Evolutionary conservation across 2,113 vertebrate genomes (phyloP).

Genomic region (Cebidichthys violaceus): DNA sequence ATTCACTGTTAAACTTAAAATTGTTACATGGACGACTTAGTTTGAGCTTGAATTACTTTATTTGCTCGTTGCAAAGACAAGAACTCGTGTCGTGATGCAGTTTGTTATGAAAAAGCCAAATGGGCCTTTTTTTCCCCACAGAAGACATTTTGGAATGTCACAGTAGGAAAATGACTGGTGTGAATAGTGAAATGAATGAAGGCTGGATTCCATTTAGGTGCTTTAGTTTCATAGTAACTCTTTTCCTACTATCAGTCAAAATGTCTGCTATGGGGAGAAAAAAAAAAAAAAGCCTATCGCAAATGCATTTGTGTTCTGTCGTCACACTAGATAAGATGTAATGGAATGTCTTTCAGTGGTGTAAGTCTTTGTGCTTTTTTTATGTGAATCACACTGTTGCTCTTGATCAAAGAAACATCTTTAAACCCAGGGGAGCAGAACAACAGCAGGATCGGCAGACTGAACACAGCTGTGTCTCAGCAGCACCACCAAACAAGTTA

Average conservation of each 20-base stretch:
- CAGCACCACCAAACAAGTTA: slow-evolving; percentile 49
- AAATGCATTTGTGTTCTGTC: slow-evolving; percentile 4
- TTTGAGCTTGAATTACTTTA: slow-evolving; percentile 31
- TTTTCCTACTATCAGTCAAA: not conserved
- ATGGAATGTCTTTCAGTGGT: slow-evolving; percentile 7
- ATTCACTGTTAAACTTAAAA: slow-evolving; percentile 30
- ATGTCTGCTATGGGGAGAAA: slow-evolving; percentile 11
- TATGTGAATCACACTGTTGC: slow-evolving; percentile 11
- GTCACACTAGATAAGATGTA: slow-evolving; percentile 14
- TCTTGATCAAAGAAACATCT: slow-evolving; percentile 36
- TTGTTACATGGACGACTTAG: slow-evolving; percentile 53
- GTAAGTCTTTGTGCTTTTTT: slow-evolving; percentile 14
- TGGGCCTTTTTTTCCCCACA: not conserved
- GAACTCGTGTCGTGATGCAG: not conserved
- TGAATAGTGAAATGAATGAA: not conserved
- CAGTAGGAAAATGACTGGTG: not conserved
- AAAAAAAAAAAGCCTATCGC: slow-evolving; percentile 1
- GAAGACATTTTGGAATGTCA: not conserved
- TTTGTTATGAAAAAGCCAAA: slow-evolving; percentile 31
- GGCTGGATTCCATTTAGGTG: not conserved
- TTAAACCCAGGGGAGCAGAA: slow-evolving; percentile 18
- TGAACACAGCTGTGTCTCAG: slow-evolving; percentile 20
- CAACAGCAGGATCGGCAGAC: slow-evolving; percentile 5
- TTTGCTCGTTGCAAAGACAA: slow-evolving; percentile 8
- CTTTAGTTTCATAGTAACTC: not conserved